Conservation (phyloP, 2,888 invertebrate genomes). For the Lymantria monacha region DNA sequence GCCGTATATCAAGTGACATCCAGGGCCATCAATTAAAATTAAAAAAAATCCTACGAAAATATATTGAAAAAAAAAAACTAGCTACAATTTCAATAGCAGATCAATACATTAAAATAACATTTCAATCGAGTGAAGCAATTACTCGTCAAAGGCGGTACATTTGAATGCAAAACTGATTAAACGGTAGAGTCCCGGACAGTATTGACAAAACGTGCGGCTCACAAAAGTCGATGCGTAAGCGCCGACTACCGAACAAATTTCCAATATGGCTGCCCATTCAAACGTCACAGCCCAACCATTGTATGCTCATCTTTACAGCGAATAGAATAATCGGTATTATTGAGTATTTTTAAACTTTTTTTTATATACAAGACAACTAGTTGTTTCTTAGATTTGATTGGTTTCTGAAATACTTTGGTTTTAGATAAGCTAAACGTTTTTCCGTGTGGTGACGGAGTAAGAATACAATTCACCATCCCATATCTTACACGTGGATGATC, state of each 20-base stretch:
- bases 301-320: conserved; percentile 53
- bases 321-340: conserved; percentile 47
- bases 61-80: conserved; percentile 10
- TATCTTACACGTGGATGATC: no score
- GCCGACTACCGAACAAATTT: conserved; percentile 71
- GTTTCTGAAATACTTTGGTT: conserved; percentile 8
- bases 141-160: conserved; percentile 79
- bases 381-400: conserved; percentile 21
- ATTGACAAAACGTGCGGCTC: conserved; percentile 66
- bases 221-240: conserved; percentile 51
- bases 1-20: no score
- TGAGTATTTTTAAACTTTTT: conserved; percentile 40
- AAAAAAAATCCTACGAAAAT: no score
- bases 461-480: no score
- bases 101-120: conserved; percentile 50
- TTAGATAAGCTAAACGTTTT: background rate
- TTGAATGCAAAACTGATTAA: conserved; percentile 76
- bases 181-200: conserved; percentile 69
- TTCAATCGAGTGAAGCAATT: conserved; percentile 78
- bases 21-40: no score
- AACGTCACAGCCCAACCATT: conserved; percentile 67
- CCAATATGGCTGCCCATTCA: conserved; percentile 70
- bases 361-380: conserved; percentile 28
- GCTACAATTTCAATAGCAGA: conserved; percentile 20
- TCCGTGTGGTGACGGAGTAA: no score